Evolutionary conservation across 2,888 invertebrate genomes (phyloP).

Genomic region (Cheiracanthium punctorium): DNA sequence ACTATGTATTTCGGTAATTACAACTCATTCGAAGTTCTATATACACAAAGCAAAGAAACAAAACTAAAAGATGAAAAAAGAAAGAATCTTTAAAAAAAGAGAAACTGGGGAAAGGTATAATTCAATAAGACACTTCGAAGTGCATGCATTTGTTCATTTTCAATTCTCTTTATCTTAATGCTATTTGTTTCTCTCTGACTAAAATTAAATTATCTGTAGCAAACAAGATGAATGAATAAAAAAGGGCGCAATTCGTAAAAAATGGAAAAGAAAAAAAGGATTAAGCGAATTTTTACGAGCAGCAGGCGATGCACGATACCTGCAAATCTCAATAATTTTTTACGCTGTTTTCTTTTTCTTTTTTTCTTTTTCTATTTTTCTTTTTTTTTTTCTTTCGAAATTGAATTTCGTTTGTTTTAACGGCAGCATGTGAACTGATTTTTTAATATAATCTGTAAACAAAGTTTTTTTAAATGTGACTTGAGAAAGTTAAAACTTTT

Average conservation of each 20-base stretch:
- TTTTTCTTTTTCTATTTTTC: too few relatives aligned
- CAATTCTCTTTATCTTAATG: slow-evolving; percentile 56
- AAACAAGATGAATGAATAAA: slow-evolving; percentile 26
- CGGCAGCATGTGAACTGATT: slow-evolving; percentile 17
- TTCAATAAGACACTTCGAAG: slow-evolving; percentile 31
- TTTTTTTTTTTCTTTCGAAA: background rate
- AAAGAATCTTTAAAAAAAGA: background rate
- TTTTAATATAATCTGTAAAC: slow-evolving; percentile 27
- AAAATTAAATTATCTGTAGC: slow-evolving; percentile 63
- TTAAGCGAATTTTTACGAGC: slow-evolving; percentile 19
- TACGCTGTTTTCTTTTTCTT: background rate
- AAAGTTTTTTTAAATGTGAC: slow-evolving; percentile 8
- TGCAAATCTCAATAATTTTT: slow-evolving; percentile 11
- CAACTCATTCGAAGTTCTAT: background rate
- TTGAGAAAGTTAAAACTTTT: too few relatives aligned
- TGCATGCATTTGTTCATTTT: slow-evolving; percentile 29
- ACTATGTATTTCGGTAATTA: slow-evolving; percentile 11
- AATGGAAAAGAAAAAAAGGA: background rate
- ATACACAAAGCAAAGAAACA: slow-evolving; percentile 1
- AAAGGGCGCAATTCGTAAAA: background rate
- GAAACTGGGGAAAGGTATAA: background rate
- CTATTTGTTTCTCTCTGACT: slow-evolving; percentile 49
- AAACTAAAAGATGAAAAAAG: slow-evolving; percentile 5
- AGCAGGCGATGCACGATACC: slow-evolving; percentile 1
- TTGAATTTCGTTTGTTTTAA: slow-evolving; percentile 52